Conservation (phyloP, 2,888 invertebrate genomes). For the Frankliniella intonsa region DNA sequence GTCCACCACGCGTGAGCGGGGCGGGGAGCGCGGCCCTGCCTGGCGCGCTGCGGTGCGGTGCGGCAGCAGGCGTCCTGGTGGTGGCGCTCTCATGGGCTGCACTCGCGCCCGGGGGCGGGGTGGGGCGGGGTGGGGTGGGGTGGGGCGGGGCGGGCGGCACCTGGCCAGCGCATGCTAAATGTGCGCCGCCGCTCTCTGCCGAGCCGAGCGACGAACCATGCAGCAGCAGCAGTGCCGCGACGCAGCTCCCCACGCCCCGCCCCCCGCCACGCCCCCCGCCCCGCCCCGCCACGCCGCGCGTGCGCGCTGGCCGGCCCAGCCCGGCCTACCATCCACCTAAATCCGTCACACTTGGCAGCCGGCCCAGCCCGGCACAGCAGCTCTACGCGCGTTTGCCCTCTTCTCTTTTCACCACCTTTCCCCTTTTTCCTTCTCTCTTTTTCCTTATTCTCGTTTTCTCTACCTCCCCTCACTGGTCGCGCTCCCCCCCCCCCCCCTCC, state of each 20-base stretch:
- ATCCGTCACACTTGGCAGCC: slow-evolving; percentile 20
- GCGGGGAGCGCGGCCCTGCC: neutral
- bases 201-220: neutral
- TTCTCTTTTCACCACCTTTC: neutral
- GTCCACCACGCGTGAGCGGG: neutral
- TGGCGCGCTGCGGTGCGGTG: neutral
- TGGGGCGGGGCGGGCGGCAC: neutral
- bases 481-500: neutral
- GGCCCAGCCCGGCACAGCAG: neutral
- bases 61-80: neutral
- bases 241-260: neutral
- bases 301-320: neutral
- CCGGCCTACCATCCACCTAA: neutral
- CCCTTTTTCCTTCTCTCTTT: neutral
- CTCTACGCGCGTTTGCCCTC: neutral
- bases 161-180: neutral
- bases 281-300: neutral
- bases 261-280: neutral
- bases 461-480: neutral
- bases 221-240: neutral
- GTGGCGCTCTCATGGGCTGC: neutral
- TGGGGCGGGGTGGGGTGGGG: neutral
- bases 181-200: neutral
- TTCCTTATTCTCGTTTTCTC: neutral
- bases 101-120: neutral